Base-by-base conservation (phyloP, 2,888 invertebrate species). In the Rotaria sp. region DNA sequence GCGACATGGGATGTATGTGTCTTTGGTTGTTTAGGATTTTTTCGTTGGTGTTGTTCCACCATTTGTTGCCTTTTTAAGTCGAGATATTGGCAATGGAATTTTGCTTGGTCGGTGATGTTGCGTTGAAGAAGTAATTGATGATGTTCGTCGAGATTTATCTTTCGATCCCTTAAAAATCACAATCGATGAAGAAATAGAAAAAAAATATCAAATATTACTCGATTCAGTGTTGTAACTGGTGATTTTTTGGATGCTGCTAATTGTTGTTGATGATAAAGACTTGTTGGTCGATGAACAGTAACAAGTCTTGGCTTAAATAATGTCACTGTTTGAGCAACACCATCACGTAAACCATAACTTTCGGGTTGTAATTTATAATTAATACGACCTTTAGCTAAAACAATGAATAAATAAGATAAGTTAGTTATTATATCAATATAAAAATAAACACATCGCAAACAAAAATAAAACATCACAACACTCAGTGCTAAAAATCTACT, bases 301-400 rank as follows among this genome's bases (percentile, higher is more conserved):
- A 80, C 45, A 80, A 80, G 24, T 41, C 45, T 45, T 45, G 45
- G 80, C 45, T 80, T 80, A 35, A 80, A 80, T 45, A 80, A 45
- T 41, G 45, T 80, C 80, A 80, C 45, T 3, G 80, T 45, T 45
- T 80, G 80, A 80, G 45, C 45, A n/a, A 45, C 41, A 80, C 80
- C 80, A 80, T 80, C 80, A 80, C 45, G 80, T 80, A 80, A 80
- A 11, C 26, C 8, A 45, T 45, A 80, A 80, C 7, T 41, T 45
- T 80, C 45, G 18, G 67, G 35, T 45, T 80, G 26, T n/a, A 80
- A 45, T n/a, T 80, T 45, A 45, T 45, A 41, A 15, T 80, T 80
- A 1, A 45, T 80, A n/a, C 80, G 41, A 45, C 80, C 80, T 80
- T 80, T 80, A 45, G 80, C 80, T 80, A 75, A 75, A 26, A 41